A percentile compares a stretch with the other conserved stretches of the same genome.
Evolutionary conservation across 2,888 invertebrate genomes (phyloP).

Genomic region (Calameuta filiformis): DNA sequence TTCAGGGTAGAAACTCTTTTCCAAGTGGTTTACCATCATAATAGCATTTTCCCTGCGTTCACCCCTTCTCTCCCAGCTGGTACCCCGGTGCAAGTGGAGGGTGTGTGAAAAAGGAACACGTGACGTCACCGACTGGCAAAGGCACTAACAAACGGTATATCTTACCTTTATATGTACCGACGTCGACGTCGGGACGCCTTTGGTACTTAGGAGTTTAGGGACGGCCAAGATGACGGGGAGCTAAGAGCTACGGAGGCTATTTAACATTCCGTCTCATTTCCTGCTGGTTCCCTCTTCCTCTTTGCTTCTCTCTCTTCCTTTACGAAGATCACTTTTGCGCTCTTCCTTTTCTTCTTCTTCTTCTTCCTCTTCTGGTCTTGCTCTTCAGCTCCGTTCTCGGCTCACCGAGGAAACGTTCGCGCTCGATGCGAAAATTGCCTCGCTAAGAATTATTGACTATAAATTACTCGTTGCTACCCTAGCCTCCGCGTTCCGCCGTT

Average conservation of each 20-base stretch:
- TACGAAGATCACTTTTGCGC: conserved; percentile 22
- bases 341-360: conserved; percentile 1
- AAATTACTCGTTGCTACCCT: conserved; percentile 49
- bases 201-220: conserved; percentile 11
- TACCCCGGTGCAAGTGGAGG: not conserved
- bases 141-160: not conserved
- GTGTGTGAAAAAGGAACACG: not conserved
- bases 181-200: not conserved
- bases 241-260: conserved; percentile 38
- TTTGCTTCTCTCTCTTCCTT: conserved; percentile 18
- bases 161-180: not conserved
- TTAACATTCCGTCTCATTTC: conserved; percentile 57
- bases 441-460: conserved; percentile 59
- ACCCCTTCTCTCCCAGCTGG: not conserved
- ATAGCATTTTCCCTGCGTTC: not conserved
- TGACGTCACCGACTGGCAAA: not conserved
- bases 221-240: conserved; percentile 29
- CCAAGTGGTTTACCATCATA: not conserved
- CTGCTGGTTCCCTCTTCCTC: conserved; percentile 32
- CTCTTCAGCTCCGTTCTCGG: conserved; percentile 20
- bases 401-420: conserved; percentile 44
- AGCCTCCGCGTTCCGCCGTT: conserved; percentile 43
- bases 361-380: conserved; percentile 13
- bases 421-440: conserved; percentile 58
- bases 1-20: not conserved